Conservation (phyloP, 2,888 invertebrate genomes). For the Sarcophaga rosellei region DNA sequence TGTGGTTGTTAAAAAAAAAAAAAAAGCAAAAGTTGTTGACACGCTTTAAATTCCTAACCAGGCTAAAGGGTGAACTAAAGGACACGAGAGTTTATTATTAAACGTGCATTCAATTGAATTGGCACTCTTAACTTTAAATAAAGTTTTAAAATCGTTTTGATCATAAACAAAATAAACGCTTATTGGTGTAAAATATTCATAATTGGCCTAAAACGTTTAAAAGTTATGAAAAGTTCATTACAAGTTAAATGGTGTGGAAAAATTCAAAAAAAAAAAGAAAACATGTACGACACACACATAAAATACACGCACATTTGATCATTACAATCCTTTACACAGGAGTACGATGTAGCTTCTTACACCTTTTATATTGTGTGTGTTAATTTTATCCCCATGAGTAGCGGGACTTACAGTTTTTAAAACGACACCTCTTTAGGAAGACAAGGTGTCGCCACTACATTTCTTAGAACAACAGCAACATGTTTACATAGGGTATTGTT, state of each 20-base stretch:
- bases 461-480: no score
- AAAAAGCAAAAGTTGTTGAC: constrained; percentile 20
- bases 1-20: not conserved
- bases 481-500: no score
- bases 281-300: no score
- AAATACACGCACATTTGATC: no score
- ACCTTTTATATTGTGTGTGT: no score
- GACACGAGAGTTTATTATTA: constrained; percentile 3
- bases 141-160: not conserved
- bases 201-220: not conserved
- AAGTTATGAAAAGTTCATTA: not conserved
- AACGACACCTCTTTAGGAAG: no score
- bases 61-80: constrained; percentile 40
- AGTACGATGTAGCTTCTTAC: no score
- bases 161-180: not conserved
- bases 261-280: not conserved
- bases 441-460: no score
- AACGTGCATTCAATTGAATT: not conserved
- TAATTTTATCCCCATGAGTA: no score
- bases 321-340: no score
- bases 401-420: no score
- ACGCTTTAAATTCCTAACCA: constrained; percentile 49
- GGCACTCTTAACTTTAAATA: not conserved
- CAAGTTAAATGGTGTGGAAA: not conserved
- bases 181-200: not conserved